Evolutionary conservation across 2,113 vertebrate species (phyloP), one percentile per base, ranked within the genome.

Genomic region (Perognathus longimembris): DNA sequence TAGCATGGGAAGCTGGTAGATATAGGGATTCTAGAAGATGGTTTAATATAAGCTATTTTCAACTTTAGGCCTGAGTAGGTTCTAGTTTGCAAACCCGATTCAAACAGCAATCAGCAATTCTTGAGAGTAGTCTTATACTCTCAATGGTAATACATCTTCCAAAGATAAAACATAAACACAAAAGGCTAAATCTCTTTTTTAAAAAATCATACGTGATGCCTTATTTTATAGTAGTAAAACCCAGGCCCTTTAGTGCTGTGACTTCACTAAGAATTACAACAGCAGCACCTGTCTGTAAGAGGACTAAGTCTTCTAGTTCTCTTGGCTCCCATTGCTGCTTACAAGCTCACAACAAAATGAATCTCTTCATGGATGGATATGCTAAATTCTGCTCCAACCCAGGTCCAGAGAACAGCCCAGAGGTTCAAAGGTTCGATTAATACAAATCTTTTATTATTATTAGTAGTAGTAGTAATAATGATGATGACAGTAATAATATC

Each of bases 11-110:
- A 93, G 45, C 3, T 4, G 10, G 8, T 30, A 0, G n/a, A 11
- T 34, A 34, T 4, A 74, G 74, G 76, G 89, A 95, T 77, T 85
- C 45, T 45, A 75, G 64, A 90, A 89, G 80, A 67, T 14, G 74
- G 57, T 6, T 57, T 61, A 90, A 0, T 50, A 38, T n/a, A 28
- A 87, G 20, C 38, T 79, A 61, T 74, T 71, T 89, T 59, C 54
- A 94, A 38, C 82, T 78, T 83, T 40, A 77, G 59, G 64, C 20
- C 21, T 82, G 6, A 64, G 81, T 12, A 76, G 10, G 24, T 34
- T 89, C 67, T 92, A 34, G 28, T 57, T 10, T 42, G 21, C 28
- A 89, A 21, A 78, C 2, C 1, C 18, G 36, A 75, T 71, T 85
- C 40, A 75, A 66, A 61, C 0, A 74, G 71, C 57, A 89, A 71